Evolutionary conservation across 2,888 invertebrate species (phyloP), one percentile per base, ranked within the genome.

Genomic region (Schizaphis graminum): DNA sequence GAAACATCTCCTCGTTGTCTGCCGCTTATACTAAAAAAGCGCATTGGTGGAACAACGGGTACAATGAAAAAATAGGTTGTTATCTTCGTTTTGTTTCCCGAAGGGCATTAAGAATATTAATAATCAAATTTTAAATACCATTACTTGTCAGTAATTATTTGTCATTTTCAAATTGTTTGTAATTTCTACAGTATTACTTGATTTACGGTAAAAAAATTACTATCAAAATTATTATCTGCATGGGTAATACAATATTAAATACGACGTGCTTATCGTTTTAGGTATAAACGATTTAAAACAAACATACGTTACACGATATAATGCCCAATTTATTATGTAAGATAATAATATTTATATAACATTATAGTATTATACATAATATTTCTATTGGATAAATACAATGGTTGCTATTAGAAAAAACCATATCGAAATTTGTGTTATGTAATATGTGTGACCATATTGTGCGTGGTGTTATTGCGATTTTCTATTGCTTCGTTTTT

Each of bases 1-100:
- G 28, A 94, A 94, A 94, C 94, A 94, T 84, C 88, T 92, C n/a
- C n/a, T 49, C 35, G 35, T n/a, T 13, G n/a, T 3, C 24, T 44
- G 7, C 35, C 57, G 5, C 57, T 44, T 5, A 26, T 26, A 8
- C 41, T 11, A 44, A 21, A 86, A 86, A 91, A 56, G 57, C 47
- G 44, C 56, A 56, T 21, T 24, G 61, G 3, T 57, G 8, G 28
- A 57, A 57, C 4, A 44, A 5, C 7, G 41, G 21, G 44, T 56
- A 53, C 5, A 86, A 7, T 24, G 77, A n/a, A 7, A 41, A 85
- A 56, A 35, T 61, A 47, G 13, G 16, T 49, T 28, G 47, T 92
- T 41, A 49, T 56, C n/a, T 53, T 21, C 7, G 61, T 90, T 90
- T 90, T 35, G 90, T 86, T 91, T 89, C 61, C 86, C 28, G n/a